A percentile compares a stretch with the other conserved stretches of the same genome.
Conservation (phyloP, 2,888 invertebrate genomes). For the Oscheius onirici region DNA sequence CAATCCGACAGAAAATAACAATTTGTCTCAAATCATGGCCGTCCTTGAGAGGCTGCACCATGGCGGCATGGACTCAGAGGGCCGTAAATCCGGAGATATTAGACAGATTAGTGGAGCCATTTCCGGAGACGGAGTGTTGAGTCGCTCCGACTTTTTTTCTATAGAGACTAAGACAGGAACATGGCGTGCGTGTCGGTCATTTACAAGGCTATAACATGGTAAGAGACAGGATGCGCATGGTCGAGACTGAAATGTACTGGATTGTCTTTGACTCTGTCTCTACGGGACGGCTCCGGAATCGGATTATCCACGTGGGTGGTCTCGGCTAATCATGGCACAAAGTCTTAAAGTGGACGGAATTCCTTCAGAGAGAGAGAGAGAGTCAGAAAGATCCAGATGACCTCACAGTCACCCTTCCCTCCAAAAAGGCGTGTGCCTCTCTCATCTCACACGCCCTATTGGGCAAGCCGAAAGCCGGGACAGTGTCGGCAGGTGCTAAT, state of each 20-base stretch:
- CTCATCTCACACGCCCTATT: background rate
- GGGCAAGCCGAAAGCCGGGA: background rate
- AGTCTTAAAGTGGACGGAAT: background rate
- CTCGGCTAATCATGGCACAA: slow-evolving; percentile 7
- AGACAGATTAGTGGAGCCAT: slow-evolving; percentile 12
- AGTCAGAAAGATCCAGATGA: background rate
- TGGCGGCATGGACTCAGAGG: background rate
- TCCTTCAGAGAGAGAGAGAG: background rate
- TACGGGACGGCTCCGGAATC: background rate
- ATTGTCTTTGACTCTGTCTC: background rate
- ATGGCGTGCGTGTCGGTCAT: slow-evolving; percentile 12
- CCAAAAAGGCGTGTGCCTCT: too few relatives aligned
- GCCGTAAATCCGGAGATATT: slow-evolving; percentile 28
- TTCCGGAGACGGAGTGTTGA: background rate
- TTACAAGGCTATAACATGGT: slow-evolving; percentile 19
- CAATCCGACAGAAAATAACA: too few relatives aligned
- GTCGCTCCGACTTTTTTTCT: background rate
- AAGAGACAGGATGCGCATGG: background rate
- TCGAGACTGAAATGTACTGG: too few relatives aligned
- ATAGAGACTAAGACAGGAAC: too few relatives aligned
- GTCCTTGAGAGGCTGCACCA: background rate
- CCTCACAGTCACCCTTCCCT: background rate
- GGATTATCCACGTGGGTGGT: slow-evolving; percentile 25
- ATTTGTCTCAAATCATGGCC: too few relatives aligned
- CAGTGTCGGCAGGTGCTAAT: slow-evolving; percentile 17